A percentile compares a stretch with the other conserved stretches of the same genome.
Conservation (phyloP, 2,888 invertebrate species). For the Hirtodrosophila cameraria region DNA sequence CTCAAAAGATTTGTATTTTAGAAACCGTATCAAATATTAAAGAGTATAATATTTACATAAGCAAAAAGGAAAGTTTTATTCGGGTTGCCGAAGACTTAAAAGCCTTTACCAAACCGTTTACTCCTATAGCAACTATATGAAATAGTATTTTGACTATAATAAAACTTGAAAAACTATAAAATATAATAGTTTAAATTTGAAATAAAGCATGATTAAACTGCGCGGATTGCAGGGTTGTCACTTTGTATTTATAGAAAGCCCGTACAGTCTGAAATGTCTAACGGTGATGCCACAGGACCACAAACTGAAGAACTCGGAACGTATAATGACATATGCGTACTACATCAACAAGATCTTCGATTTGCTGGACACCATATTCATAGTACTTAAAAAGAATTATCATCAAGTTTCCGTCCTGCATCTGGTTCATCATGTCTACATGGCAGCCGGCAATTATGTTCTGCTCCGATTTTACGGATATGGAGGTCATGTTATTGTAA, state of each 20-base stretch:
- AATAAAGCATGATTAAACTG: too few relatives aligned
- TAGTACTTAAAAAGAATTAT: slow-evolving; percentile 59
- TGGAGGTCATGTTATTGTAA: slow-evolving; percentile 43
- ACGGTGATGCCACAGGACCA: slow-evolving; percentile 23
- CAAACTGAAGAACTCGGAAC: slow-evolving; percentile 30
- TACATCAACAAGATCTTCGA: slow-evolving; percentile 54
- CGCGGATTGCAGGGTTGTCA: too few relatives aligned
- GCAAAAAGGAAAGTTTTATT: too few relatives aligned
- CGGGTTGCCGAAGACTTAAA: too few relatives aligned
- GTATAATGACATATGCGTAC: slow-evolving; percentile 37
- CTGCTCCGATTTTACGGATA: slow-evolving; percentile 36
- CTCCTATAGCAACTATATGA: too few relatives aligned
- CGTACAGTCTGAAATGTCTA: slow-evolving; percentile 10
- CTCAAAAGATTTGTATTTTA: too few relatives aligned
- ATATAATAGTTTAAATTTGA: too few relatives aligned
- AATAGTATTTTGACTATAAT: too few relatives aligned
- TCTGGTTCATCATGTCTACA: slow-evolving; percentile 49
- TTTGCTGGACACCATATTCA: slow-evolving; percentile 52
- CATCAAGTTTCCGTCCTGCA: slow-evolving; percentile 50
- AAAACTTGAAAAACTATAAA: too few relatives aligned
- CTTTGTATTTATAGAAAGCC: neutral
- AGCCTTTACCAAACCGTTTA: too few relatives aligned
- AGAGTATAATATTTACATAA: too few relatives aligned
- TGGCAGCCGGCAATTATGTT: slow-evolving; percentile 25
- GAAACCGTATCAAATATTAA: too few relatives aligned